A percentile compares a stretch with the other conserved stretches of the same genome.
phyloP scores from a whole-genome alignment of 2,888 invertebrate genomes.

The Seladonia tumulorum region DNA sequence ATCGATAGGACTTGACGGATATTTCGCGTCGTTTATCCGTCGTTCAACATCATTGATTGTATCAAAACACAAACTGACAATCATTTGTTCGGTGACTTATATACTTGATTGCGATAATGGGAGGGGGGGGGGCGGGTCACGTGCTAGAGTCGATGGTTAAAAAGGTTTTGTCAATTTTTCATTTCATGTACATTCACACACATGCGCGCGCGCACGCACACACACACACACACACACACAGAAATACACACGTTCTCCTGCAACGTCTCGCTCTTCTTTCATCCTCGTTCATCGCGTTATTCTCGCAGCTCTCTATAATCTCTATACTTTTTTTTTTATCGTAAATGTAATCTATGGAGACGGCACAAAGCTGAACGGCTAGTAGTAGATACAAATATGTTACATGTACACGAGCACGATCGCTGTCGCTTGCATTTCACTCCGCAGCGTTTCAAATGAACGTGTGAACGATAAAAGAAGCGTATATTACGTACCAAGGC shows the following conservation, averaged over 20 bases:
- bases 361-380: constrained; percentile 83
- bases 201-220: constrained; percentile 5
- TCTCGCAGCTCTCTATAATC: constrained; percentile 50
- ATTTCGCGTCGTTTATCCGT: background rate
- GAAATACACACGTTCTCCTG: background rate
- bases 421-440: constrained; percentile 60
- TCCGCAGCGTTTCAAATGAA: constrained; percentile 25
- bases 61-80: constrained; percentile 42
- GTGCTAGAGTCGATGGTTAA: constrained; percentile 56
- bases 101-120: constrained; percentile 46
- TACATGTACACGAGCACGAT: constrained; percentile 78
- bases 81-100: constrained; percentile 39
- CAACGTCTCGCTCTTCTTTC: background rate
- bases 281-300: constrained; percentile 6
- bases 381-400: constrained; percentile 81
- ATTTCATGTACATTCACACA: constrained; percentile 4
- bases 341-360: constrained; percentile 77
- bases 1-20: constrained; percentile 8
- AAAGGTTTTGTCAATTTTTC: constrained; percentile 50
- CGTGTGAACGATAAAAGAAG: background rate
- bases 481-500: background rate
- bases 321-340: constrained; percentile 53
- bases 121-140: constrained; percentile 1
- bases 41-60: constrained; percentile 20
- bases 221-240: background rate